phyloP scores from a whole-genome alignment of 2,888 invertebrate species.

The Pammene fasciana region DNA sequence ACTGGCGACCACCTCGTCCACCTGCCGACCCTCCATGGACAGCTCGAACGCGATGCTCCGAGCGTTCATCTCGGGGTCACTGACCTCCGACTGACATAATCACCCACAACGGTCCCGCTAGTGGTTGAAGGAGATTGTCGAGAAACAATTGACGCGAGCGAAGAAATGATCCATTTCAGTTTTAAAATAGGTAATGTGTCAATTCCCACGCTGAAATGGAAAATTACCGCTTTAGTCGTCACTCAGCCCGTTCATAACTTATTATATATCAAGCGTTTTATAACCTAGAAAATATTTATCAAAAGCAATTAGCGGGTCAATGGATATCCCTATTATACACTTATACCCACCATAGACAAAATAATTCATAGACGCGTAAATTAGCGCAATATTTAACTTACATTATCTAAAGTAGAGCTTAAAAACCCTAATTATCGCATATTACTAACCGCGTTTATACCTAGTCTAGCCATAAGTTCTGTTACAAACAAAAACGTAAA shows the following conservation, averaged over 20 bases:
- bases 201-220: conserved; percentile 77
- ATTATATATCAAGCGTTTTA: not conserved
- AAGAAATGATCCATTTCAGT: conserved; percentile 63
- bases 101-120: conserved; percentile 54
- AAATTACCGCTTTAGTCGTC: conserved; percentile 67
- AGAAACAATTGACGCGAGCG: conserved; percentile 50
- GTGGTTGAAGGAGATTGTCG: conserved; percentile 48
- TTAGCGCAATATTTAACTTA: no score
- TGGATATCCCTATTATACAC: no score
- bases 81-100: conserved; percentile 67
- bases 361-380: no score
- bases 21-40: conserved; percentile 94
- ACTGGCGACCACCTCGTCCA: conserved; percentile 95
- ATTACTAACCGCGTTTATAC: no score
- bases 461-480: no score
- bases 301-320: no score
- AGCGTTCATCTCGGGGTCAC: conserved; percentile 87
- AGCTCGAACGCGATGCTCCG: conserved; percentile 91
- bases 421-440: no score
- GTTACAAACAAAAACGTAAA: no score
- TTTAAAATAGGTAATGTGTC: conserved; percentile 66
- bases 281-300: not conserved
- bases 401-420: no score
- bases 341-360: no score
- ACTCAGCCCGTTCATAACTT: not conserved